Conservation (phyloP, 2,113 vertebrate genomes). For the Formicarius rufipectus region DNA sequence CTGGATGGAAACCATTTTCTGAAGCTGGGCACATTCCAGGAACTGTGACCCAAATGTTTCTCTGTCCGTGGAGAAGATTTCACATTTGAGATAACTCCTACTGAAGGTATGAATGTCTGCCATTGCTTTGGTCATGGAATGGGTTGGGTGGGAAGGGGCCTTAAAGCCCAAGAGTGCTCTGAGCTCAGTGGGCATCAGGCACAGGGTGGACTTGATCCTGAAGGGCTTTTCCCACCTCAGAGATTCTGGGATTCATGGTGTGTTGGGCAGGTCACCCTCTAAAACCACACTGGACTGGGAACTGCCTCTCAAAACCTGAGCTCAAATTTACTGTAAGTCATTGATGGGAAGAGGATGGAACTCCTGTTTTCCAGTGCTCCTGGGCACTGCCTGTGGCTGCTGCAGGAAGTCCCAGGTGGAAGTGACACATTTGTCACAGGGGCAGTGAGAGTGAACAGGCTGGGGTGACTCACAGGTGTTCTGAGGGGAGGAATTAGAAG, state of each 20-base stretch:
- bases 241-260: fast-evolving
- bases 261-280: background rate
- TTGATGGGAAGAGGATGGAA: background rate
- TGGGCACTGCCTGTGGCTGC: background rate
- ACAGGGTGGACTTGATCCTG: too few relatives aligned
- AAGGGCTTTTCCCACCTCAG: background rate
- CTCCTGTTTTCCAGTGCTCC: too few relatives aligned
- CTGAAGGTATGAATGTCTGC: slow-evolving; percentile 49
- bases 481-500: background rate
- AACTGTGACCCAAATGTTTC: slow-evolving; percentile 86
- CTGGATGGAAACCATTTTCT: slow-evolving; percentile 77
- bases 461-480: fast-evolving
- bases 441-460: background rate
- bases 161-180: background rate
- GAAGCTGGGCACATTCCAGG: slow-evolving; percentile 73
- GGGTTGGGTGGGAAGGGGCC: background rate
- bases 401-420: fast-evolving
- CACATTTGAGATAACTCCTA: slow-evolving; percentile 59
- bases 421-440: fast-evolving
- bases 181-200: background rate
- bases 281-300: background rate
- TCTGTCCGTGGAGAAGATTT: slow-evolving; percentile 82
- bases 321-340: fast-evolving
- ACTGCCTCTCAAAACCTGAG: background rate
- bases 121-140: background rate